A percentile compares a stretch with the other conserved stretches of the same genome.
Conservation (phyloP, 2,113 vertebrate genomes). For the Cyanoramphus novaezelandiae region DNA sequence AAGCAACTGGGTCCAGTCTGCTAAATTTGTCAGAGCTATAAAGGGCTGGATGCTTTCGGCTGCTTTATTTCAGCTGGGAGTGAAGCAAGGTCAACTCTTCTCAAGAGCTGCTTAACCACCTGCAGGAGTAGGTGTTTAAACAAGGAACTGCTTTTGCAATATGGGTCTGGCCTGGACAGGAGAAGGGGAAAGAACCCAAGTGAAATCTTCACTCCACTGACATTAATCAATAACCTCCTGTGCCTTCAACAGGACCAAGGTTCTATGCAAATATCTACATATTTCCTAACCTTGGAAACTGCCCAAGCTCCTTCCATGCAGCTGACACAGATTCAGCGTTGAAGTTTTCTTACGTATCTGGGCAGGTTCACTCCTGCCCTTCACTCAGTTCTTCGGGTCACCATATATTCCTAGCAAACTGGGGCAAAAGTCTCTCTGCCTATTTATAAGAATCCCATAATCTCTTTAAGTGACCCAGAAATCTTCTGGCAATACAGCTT, state of each 20-base stretch:
- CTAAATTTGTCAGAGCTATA: background rate
- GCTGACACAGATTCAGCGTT: background rate
- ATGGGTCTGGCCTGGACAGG: background rate
- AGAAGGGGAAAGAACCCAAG: background rate
- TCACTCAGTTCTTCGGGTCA: background rate
- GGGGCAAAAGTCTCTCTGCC: background rate
- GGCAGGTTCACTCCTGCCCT: background rate
- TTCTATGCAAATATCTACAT: background rate
- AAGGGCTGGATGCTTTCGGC: background rate
- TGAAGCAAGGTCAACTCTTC: background rate
- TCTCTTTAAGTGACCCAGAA: background rate
- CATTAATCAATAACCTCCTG: background rate
- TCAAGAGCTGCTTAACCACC: background rate
- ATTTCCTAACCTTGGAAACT: background rate
- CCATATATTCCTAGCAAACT: background rate
- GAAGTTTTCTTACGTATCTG: background rate
- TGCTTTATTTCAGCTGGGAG: background rate
- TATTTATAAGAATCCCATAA: background rate
- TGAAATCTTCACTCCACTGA: background rate
- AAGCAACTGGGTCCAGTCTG: background rate
- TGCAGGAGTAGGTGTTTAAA: background rate
- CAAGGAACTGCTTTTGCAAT: background rate
- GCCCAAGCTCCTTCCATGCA: fast-evolving
- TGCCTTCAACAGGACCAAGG: background rate
- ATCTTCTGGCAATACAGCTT: background rate